These are phyloP conservation scores for Odontomachus brunneus DNA, from an alignment of 1,140 invertebrate genomes.

Conservation along the genomic window DNA sequence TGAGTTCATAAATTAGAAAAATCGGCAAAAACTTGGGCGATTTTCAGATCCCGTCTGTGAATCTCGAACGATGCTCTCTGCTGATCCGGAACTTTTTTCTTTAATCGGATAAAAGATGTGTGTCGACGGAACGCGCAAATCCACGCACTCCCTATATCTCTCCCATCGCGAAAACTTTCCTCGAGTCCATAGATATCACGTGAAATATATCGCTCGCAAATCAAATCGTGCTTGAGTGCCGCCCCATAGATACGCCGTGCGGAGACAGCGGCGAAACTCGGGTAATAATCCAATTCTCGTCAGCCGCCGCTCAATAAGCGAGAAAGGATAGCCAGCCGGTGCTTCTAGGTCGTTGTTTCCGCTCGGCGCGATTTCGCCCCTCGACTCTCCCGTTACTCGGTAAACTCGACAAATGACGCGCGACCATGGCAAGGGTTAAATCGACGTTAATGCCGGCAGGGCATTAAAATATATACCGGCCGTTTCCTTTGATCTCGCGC, in stretches of 20 bases:
- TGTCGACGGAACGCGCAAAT: background rate
- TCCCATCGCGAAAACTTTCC: background rate
- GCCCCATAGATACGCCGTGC: background rate
- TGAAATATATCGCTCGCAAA: conserved; percentile 12
- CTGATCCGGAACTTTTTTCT: too few relatives aligned
- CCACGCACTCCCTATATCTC: background rate
- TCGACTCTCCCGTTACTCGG: conserved; percentile 10
- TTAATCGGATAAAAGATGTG: background rate
- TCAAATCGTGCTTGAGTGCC: background rate
- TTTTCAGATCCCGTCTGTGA: too few relatives aligned
- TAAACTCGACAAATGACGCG: conserved; percentile 1
- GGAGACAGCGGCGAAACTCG: background rate
- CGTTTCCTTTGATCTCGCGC: background rate
- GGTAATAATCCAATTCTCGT: conserved; percentile 39
- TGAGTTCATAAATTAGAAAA: too few relatives aligned
- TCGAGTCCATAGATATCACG: background rate
- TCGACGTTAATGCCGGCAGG: conserved; percentile 9
- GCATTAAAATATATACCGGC: conserved; percentile 19
- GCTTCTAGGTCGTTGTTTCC: too few relatives aligned
- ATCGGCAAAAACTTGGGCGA: too few relatives aligned
- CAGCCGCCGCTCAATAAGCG: background rate
- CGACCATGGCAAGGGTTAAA: background rate
- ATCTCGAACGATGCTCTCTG: too few relatives aligned
- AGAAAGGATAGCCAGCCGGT: background rate
- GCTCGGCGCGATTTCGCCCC: background rate